Evolutionary conservation across 2,797 vertebrate genomes (phyloP), one percentile per base, ranked within the genome.

Genomic region (Stomatorhinus walkeri): DNA sequence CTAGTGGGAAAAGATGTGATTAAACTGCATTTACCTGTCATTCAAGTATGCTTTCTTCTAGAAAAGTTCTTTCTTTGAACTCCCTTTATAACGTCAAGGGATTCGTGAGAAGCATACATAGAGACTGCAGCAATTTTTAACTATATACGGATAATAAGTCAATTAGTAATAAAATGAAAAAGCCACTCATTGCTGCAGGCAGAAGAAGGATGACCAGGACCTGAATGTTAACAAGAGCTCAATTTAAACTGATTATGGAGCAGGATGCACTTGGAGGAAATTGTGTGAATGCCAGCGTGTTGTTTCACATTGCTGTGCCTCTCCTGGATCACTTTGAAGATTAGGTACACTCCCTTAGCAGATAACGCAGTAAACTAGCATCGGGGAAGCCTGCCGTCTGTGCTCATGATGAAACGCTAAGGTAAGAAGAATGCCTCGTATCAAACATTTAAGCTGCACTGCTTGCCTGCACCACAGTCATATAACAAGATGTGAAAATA

Each of bases 81-180:
- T 52, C 1, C 83, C 46, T 85, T 85, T 87, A n/a, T 54, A 87
- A 56, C 49, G 32, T 87, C 24, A 59, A 43, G 85, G 85, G 52
- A 54, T 56, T 87, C 52, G 52, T 87, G 22, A 51, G 52, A 16
- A n/a, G 48, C 43, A 36, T 16, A 56, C 85, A 56, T 54, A 59
- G 51, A 59, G 32, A 87, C 32, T 19, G 52, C 40, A 51, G 52
- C 46, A 40, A 54, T 54, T 87, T 56, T 51, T 51, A 87, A 56
- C 52, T 16, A 87, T 56, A 54, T 87, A 9, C 5, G 85, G 24
- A 87, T 19, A 52, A 52, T 87, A 87, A 56, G 22, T 87, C 28
- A 56, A 87, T 87, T 87, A 54, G 49, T 56, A 54, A 87, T 54
- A 87, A 87, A 56, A 87, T 87, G 85, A 87, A 54, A 87, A 87